Evolutionary conservation across 2,888 invertebrate genomes (phyloP).

Genomic region (Eristalinus sepulchralis): DNA sequence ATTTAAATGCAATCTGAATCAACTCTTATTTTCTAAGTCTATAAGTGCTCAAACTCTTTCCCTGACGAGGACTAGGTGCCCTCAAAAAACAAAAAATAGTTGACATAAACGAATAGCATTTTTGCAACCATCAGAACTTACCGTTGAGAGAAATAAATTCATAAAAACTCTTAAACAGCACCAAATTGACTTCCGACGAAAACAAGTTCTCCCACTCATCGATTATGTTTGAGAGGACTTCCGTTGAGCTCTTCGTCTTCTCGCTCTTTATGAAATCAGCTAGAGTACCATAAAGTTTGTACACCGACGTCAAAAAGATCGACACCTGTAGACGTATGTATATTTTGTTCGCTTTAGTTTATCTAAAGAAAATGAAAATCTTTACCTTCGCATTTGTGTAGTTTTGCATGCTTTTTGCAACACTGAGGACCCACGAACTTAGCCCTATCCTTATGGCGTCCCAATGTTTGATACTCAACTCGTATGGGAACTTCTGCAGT

Average conservation of each 20-base stretch:
- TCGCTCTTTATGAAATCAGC: constrained; percentile 80
- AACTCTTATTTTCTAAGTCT: too few species aligned
- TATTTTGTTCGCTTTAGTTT: neutral
- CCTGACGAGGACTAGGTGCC: too few species aligned
- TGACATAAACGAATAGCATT: too few species aligned
- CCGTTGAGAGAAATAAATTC: constrained; percentile 73
- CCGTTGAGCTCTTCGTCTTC: constrained; percentile 78
- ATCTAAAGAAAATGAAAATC: too few species aligned
- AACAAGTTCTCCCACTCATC: constrained; percentile 91
- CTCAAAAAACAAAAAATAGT: too few species aligned
- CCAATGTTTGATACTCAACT: constrained; percentile 83
- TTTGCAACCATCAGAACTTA: constrained; percentile 46
- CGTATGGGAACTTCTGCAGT: constrained; percentile 76
- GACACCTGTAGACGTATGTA: constrained; percentile 78
- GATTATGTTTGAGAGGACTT: constrained; percentile 75
- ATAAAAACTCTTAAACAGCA: constrained; percentile 78
- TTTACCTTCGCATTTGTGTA: constrained; percentile 83
- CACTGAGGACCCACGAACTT: constrained; percentile 85
- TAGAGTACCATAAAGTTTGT: constrained; percentile 82
- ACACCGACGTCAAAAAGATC: constrained; percentile 82
- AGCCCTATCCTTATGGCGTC: constrained; percentile 88
- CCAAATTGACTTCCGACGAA: constrained; percentile 83
- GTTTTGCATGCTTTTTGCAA: constrained; percentile 79
- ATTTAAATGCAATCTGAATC: too few species aligned
- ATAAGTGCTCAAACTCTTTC: too few species aligned